Conservation (phyloP, 2,888 invertebrate genomes). For the Panorpa germanica region DNA sequence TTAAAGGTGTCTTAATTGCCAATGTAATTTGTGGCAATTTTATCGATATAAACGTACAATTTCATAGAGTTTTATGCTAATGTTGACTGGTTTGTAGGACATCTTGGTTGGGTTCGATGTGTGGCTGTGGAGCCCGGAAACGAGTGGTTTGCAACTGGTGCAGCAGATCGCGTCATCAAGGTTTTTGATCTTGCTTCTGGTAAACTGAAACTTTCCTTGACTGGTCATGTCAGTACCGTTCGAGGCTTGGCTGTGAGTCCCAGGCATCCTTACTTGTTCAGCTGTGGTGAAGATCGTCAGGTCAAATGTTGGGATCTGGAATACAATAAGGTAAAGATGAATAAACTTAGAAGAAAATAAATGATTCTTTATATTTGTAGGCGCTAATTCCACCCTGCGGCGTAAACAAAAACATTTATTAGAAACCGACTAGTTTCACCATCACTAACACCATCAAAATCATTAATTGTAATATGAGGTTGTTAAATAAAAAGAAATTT, state of each 20-base stretch:
- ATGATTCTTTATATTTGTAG: too few relatives aligned
- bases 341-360: too few relatives aligned
- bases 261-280: conserved; percentile 94
- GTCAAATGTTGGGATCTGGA: conserved; percentile 99
- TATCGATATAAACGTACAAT: too few relatives aligned
- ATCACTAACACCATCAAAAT: background rate
- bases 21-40: too few relatives aligned
- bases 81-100: conserved; percentile 24
- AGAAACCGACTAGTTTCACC: too few relatives aligned
- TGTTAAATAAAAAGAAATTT: background rate
- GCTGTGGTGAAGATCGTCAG: conserved; percentile 96
- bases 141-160: conserved; percentile 69
- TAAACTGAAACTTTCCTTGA: conserved; percentile 87
- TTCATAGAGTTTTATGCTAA: background rate
- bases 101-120: conserved; percentile 94
- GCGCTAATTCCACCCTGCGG: too few relatives aligned
- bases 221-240: conserved; percentile 96
- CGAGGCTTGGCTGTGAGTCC: conserved; percentile 86
- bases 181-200: conserved; percentile 98
- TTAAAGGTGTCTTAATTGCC: too few relatives aligned
- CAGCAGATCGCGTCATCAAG: conserved; percentile 96
- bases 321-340: conserved; percentile 61
- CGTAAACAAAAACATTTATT: too few relatives aligned
- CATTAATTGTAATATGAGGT: background rate
- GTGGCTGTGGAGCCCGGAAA: conserved; percentile 96